Conservation (phyloP, 2,113 vertebrate species). For the Plecotus auritus region DNA sequence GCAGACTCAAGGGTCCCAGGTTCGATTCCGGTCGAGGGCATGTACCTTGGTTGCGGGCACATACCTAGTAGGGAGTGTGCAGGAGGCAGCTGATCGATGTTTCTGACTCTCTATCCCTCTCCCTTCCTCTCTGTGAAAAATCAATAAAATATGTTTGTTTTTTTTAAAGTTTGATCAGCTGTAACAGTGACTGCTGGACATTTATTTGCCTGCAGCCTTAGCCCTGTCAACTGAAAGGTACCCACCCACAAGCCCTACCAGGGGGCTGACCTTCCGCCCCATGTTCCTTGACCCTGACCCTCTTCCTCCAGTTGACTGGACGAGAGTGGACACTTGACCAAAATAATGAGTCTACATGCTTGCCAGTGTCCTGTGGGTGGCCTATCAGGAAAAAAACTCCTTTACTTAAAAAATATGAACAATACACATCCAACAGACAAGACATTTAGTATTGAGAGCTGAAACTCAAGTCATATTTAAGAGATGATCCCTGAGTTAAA, state of each 20-base stretch:
- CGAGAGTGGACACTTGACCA: not conserved
- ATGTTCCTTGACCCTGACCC: rapidly evolving
- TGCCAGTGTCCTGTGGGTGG: not conserved
- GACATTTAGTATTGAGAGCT: not conserved
- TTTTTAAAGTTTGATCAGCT: not conserved
- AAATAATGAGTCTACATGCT: not conserved
- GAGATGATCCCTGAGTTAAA: not conserved
- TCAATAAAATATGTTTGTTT: too few relatives aligned
- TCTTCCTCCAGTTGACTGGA: not conserved
- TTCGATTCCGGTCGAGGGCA: too few relatives aligned
- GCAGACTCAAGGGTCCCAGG: too few relatives aligned
- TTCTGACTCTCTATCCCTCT: too few relatives aligned
- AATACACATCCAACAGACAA: not conserved
- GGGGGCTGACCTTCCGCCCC: not conserved
- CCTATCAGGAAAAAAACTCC: not conserved
- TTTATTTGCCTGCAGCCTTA: not conserved
- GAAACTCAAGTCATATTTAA: not conserved
- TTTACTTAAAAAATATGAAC: not conserved
- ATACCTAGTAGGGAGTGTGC: too few relatives aligned
- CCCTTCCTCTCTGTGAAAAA: too few relatives aligned
- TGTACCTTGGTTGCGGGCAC: too few relatives aligned
- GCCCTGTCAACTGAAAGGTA: not conserved
- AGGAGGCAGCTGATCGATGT: too few relatives aligned
- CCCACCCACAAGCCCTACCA: not conserved
- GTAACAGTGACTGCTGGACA: too few relatives aligned